Base-by-base conservation (phyloP, 2,797 vertebrate species). In the Nasua narica region DNA sequence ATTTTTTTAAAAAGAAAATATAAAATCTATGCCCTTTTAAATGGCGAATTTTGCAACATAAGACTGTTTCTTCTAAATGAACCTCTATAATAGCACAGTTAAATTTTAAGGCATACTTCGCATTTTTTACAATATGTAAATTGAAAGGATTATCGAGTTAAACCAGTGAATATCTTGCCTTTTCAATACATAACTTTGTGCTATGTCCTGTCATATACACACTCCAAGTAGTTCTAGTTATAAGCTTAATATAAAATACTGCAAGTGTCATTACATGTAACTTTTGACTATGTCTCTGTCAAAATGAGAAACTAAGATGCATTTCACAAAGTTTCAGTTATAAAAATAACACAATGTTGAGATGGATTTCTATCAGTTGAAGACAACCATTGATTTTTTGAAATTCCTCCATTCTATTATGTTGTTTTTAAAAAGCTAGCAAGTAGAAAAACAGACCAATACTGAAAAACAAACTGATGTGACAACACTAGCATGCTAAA, bases 61-160 rank as follows among this genome's bases (percentile, higher is more conserved):
- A 23, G 35, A 46, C 2, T 62, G 40, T 25, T 62, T 65, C 43
- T 67, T 97, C 29, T 69, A 95, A 93, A 76, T 52, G 37, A 90
- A 91, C 2, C 48, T 87, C 72, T 76, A 69, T 62, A 72, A 50
- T 1, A 67, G 32, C 15, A 60, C 62, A 94, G n/a, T 81, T 85
- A 92, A 85, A 60, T 4, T 48, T 86, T 56, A 85, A 79, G 32
- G 35, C 14, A 72, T 4, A 94, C 32, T 70, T 91, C 62, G 19
- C 32, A 62, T 48, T 84, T 92, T 92, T 48, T 91, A 93, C 27
- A 85, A 70, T 62, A 37, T 58, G n/a, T 1, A 74, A 81, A 13
- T 87, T 87, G 79, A 90, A 91, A 86, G 46, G n/a, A 86, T 82
- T 56, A 86, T 58, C 8, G 14, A 56, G 50, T 94, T 94, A 94